Percentiles rank a stretch among this genome's conserved stretches.
phyloP scores from a whole-genome alignment of 2,113 vertebrate genomes.

The Carettochelys insculpta region DNA sequence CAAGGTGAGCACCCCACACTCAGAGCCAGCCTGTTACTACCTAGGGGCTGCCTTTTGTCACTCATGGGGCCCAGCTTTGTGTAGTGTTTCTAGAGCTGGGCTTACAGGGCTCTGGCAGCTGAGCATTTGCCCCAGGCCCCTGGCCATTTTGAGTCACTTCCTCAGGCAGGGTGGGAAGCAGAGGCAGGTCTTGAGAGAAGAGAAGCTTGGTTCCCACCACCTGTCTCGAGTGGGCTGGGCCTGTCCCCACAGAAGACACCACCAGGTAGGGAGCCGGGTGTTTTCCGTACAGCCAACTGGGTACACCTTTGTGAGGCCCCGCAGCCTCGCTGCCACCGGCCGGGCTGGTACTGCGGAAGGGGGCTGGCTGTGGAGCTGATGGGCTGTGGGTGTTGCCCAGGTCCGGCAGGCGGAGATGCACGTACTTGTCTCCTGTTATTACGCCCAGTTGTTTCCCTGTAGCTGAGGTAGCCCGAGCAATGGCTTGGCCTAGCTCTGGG shows the following conservation, averaged over 20 bases:
- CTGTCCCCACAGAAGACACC: background rate
- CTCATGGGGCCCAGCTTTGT: background rate
- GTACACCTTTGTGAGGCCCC: background rate
- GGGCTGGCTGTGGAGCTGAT: background rate
- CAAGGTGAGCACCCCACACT: accelerated
- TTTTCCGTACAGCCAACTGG: background rate
- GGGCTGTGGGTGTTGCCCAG: background rate
- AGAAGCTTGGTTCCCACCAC: background rate
- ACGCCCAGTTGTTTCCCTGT: background rate
- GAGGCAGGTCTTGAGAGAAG: background rate
- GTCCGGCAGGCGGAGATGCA: background rate
- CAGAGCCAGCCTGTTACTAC: accelerated
- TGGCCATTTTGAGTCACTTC: background rate
- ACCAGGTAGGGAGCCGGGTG: background rate
- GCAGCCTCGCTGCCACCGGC: background rate
- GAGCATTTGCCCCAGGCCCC: background rate
- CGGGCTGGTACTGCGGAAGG: background rate
- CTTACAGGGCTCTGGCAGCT: background rate
- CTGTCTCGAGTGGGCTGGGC: background rate
- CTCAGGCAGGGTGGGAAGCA: background rate
- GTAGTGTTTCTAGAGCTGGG: background rate
- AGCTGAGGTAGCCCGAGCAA: background rate
- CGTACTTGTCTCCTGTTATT: background rate
- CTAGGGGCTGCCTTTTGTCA: too few relatives aligned
- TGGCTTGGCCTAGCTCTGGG: background rate